These are phyloP conservation scores for Leucophenga montana DNA, from an alignment of 2,888 invertebrate genomes.

Conservation along the genomic window DNA sequence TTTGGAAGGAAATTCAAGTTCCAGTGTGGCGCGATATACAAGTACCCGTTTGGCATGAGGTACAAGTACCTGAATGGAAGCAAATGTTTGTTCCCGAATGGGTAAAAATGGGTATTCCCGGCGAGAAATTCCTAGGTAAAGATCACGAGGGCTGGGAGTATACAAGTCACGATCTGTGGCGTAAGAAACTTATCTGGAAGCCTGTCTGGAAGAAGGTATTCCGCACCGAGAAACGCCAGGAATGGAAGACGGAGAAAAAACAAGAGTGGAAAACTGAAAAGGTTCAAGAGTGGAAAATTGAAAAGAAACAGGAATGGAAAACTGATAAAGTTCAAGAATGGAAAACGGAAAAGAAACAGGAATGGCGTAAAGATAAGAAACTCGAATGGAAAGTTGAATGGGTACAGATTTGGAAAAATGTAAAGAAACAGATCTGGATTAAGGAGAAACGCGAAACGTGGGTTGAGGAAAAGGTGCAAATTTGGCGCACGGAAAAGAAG, in stretches of 20 bases:
- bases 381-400: conserved; percentile 78
- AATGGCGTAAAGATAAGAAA: conserved; percentile 85
- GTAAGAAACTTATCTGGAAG: conserved; percentile 83
- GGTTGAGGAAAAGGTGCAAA: conserved; percentile 81
- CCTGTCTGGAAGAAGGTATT: conserved; percentile 84
- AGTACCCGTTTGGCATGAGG: conserved; percentile 80
- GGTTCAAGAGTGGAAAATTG: conserved; percentile 83
- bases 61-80: conserved; percentile 72
- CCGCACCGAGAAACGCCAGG: conserved; percentile 84
- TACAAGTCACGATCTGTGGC: conserved; percentile 89
- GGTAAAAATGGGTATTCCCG: conserved; percentile 81
- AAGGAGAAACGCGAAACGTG: conserved; percentile 85
- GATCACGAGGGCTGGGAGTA: conserved; percentile 89
- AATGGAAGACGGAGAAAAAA: conserved; percentile 83
- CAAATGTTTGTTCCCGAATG: conserved; percentile 79
- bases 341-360: conserved; percentile 77
- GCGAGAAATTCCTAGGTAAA: conserved; percentile 85
- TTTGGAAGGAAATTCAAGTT: conserved; percentile 73
- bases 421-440: conserved; percentile 86
- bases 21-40: conserved; percentile 80
- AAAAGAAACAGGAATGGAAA: conserved; percentile 86
- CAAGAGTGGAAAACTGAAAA: conserved; percentile 78
- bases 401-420: conserved; percentile 82
- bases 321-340: conserved; percentile 82
- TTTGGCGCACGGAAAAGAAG: conserved; percentile 77